Evolutionary conservation across 1,140 invertebrate genomes (phyloP), one percentile per base, ranked within the genome.

Genomic region (Listronotus bonariensis): DNA sequence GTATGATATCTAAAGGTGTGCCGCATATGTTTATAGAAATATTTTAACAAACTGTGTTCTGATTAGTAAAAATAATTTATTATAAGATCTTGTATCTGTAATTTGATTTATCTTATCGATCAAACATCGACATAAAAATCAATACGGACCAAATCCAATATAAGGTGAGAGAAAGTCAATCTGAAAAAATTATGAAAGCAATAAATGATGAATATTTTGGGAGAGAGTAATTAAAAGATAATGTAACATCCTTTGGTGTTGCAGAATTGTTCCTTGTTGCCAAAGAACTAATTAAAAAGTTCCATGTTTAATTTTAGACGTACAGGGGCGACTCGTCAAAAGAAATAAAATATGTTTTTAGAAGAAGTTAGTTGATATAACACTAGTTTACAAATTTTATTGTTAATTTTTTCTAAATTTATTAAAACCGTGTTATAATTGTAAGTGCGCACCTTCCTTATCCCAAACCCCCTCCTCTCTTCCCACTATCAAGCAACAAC

Each of bases 61-160:
- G 20, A 46, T 46, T 46, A 18, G 43, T 46, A 46, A 46, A 46
- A 46, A 18, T 46, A 46, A 46, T 46, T 46, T n/a, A 18, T 46
- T 17, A 46, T 18, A 9, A 17, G 10, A 20, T 46, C 10, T 46
- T 17, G 10, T 14, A 18, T 46, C 43, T 46, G 15, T 10, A 10
- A 8, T 36, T 36, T 36, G 34, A 46, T 46, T 46, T 17, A 46
- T 46, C 8, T 20, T 17, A 46, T 46, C 43, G 15, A 46, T 46
- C 43, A 9, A 46, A 46, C 12, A 46, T 46, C 10, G 43, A 17
- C 15, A 18, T 46, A 46, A 18, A 46, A 46, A 46, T 46, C 43
- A 20, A 46, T 14, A 46, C 20, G 10, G 15, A 18, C 15, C 43
- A 12, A 36, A 36, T 20, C n/a, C 9, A 14, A 46, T 46, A n/a